Evolutionary conservation across 2,888 invertebrate species (phyloP), one percentile per base, ranked within the genome.

Genomic region (Andrena minutula): DNA sequence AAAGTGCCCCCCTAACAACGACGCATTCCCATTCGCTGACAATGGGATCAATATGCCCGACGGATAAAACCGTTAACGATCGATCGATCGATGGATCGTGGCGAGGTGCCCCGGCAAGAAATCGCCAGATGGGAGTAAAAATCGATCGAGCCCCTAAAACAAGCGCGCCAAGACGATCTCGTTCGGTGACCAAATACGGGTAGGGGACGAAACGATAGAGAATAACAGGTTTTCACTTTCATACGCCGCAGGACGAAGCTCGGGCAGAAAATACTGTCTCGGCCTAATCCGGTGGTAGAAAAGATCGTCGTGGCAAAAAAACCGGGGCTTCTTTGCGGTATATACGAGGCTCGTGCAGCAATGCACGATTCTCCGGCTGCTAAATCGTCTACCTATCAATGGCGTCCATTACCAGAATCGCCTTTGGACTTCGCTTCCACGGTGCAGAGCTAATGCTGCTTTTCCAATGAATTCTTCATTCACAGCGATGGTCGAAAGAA

Each of bases 221-320:
- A 81, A 82, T 88, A 88, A 88, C 88, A 78, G 88, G 88, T 88
- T 88, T 88, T 86, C 86, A 86, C 86, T 86, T 86, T 88, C 86
- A 84, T 80, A 79, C 79, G 53, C 56, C 78, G 75, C 58, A 63
- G 20, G 75, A 78, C 66, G 72, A 64, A 58, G 56, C 41, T n/a
- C 66, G 66, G 68, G 65, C 68, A 83, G 81, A 83, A 80, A 80
- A 83, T 88, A 86, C 58, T 71, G 80, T 60, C 78, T 75, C 73
- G 56, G 56, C 68, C 65, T 70, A 78, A 85, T 82, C 74, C 60
- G 69, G 60, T 28, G 74, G 64, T 63, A 56, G 77, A 77, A 85
- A 81, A 81, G 79, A 83, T 82, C 79, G 66, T 30, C 28, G 20
- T 64, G 28, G 41, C 61, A 78, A 76, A 81, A 83, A 82, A 75